These are phyloP conservation scores for Chaetodon trifascialis DNA, from an alignment of 2,113 vertebrate species.

Conservation along the genomic window DNA sequence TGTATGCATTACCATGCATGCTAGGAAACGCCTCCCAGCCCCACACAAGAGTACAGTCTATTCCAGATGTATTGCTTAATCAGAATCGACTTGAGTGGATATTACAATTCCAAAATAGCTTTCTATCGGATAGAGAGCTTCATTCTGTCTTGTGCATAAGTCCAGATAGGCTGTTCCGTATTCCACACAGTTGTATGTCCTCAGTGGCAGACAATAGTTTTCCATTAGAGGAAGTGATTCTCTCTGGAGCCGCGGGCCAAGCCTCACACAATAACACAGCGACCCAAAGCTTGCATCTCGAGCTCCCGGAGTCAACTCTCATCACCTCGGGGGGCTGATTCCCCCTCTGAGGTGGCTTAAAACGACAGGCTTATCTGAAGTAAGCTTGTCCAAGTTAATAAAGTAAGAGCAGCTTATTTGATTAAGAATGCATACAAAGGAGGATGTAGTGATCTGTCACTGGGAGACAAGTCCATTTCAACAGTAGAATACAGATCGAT, in stretches of 20 bases:
- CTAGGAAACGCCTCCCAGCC: constrained; percentile 38
- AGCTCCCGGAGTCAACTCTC: constrained; percentile 60
- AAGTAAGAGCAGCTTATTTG: constrained; percentile 75
- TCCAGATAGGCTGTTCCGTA: constrained; percentile 69
- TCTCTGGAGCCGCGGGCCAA: constrained; percentile 65
- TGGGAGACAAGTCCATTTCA: constrained; percentile 52
- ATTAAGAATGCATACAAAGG: constrained; percentile 75
- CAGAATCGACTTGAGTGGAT: constrained; percentile 73
- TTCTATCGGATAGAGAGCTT: constrained; percentile 49
- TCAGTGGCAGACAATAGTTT: constrained; percentile 78
- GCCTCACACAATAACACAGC: constrained; percentile 75
- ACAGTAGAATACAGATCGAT: constrained; percentile 25
- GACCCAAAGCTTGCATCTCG: constrained; percentile 57
- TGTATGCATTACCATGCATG: not conserved
- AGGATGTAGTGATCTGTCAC: constrained; percentile 50
- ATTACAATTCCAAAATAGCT: constrained; percentile 79
- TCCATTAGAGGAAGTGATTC: constrained; percentile 82
- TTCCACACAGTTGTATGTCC: constrained; percentile 67
- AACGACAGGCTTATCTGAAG: constrained; percentile 75
- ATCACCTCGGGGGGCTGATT: constrained; percentile 67
- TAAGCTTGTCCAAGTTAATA: constrained; percentile 73
- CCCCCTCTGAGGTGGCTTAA: constrained; percentile 69
- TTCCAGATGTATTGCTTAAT: constrained; percentile 71
- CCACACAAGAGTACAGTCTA: constrained; percentile 23
- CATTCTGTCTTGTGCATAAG: constrained; percentile 72